A percentile compares a stretch with the other conserved stretches of the same genome.
Conservation (phyloP, 2,888 invertebrate genomes). For the Alloscopus bannaensis region DNA sequence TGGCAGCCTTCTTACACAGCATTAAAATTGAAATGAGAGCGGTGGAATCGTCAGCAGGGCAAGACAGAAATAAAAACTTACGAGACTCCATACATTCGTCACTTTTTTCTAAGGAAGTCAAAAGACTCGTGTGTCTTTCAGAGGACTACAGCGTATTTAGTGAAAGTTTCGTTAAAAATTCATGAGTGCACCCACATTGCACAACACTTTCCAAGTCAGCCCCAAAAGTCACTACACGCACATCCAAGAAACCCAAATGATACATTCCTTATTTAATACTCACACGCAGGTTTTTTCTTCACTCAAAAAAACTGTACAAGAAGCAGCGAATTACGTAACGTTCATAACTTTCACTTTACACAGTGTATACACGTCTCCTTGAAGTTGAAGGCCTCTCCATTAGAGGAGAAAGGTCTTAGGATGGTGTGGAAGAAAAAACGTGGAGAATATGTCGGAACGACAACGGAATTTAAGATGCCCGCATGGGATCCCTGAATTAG, state of each 20-base stretch:
- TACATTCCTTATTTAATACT: conserved; percentile 1
- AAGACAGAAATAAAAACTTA: background rate
- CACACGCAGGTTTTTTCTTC: background rate
- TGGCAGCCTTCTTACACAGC: background rate
- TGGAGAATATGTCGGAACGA: background rate
- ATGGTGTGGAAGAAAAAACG: conserved; percentile 2
- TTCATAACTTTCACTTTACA: conserved; percentile 28
- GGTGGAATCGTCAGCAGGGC: conserved; percentile 5
- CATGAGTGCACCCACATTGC: conserved; percentile 51
- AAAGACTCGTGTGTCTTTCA: too few relatives aligned
- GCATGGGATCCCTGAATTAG: conserved; percentile 53
- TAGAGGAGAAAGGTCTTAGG: conserved; percentile 1
- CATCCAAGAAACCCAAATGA: background rate
- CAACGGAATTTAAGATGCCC: conserved; percentile 45
- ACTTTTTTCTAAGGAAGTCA: background rate
- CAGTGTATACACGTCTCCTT: too few relatives aligned
- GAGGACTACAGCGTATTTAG: background rate
- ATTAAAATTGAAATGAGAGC: conserved; percentile 1
- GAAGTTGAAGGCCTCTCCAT: background rate
- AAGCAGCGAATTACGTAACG: conserved; percentile 20
- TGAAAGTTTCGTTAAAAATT: conserved; percentile 41
- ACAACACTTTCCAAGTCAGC: too few relatives aligned
- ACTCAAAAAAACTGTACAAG: background rate
- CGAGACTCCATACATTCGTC: background rate
- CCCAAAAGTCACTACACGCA: too few relatives aligned